These are phyloP conservation scores for Hyles vespertilio DNA, from an alignment of 1,140 invertebrate species.

Conservation along the genomic window DNA sequence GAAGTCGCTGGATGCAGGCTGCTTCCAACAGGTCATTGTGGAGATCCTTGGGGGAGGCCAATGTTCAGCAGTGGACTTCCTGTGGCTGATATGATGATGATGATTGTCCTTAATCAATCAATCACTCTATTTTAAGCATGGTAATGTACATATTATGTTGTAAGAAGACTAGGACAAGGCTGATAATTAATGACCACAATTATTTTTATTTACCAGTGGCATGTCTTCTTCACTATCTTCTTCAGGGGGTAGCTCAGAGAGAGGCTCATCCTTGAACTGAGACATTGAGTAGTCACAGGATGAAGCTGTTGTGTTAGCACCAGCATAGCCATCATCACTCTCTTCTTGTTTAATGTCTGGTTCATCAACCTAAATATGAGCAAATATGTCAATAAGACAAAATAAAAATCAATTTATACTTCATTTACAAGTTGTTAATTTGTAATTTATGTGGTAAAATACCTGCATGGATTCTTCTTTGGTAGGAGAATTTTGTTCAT, in stretches of 20 bases:
- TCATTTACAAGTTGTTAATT: no score
- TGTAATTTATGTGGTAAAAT: conserved; percentile 6
- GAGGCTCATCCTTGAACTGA: conserved; percentile 76
- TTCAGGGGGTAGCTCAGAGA: conserved; percentile 59
- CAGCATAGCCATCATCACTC: conserved; percentile 55
- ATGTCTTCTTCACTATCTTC: conserved; percentile 85
- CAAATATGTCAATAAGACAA: neutral
- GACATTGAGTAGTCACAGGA: conserved; percentile 82
- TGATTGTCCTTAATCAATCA: no score
- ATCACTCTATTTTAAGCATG: no score
- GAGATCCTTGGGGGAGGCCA: no score
- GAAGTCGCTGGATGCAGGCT: no score
- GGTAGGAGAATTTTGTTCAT: conserved; percentile 32
- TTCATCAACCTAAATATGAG: conserved; percentile 28
- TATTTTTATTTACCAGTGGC: conserved; percentile 68
- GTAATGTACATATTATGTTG: no score
- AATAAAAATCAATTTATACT: neutral
- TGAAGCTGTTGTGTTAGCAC: conserved; percentile 74
- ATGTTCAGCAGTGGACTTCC: no score
- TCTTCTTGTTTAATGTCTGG: conserved; percentile 46
- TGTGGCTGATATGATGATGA: no score
- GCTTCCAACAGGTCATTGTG: no score
- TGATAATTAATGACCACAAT: neutral
- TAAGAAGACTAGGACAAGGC: neutral
- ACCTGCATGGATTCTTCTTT: conserved; percentile 59